phyloP scores from a whole-genome alignment of 2,113 vertebrate species.

The Melanerpes formicivorus region DNA sequence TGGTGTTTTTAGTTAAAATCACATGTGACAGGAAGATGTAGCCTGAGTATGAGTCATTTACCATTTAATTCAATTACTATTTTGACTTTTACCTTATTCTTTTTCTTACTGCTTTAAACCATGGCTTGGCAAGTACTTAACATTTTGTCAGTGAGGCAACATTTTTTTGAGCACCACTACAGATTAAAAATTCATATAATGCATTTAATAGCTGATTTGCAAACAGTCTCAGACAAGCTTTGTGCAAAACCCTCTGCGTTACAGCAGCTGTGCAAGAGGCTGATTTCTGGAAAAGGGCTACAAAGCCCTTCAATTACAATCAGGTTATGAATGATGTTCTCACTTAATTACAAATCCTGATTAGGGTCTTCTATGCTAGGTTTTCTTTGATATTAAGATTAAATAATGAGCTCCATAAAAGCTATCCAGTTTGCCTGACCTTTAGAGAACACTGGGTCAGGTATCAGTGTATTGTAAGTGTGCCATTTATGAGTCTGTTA shows the following conservation, averaged over 20 bases:
- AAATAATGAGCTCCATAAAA: constrained; percentile 77
- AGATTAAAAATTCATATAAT: constrained; percentile 26
- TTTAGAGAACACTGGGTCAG: constrained; percentile 68
- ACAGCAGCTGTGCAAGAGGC: constrained; percentile 29
- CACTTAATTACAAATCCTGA: constrained; percentile 80
- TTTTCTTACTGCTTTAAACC: background rate
- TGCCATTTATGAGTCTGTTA: constrained; percentile 45
- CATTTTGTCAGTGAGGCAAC: background rate
- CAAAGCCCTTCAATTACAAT: constrained; percentile 79
- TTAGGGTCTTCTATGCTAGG: constrained; percentile 71
- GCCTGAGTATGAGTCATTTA: background rate
- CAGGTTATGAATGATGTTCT: constrained; percentile 77
- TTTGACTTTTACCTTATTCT: background rate
- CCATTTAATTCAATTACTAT: background rate
- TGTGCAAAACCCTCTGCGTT: constrained; percentile 47
- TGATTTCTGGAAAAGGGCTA: constrained; percentile 70
- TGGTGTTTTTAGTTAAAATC: background rate
- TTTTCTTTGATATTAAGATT: constrained; percentile 76
- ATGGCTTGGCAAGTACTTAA: background rate
- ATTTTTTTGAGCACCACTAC: background rate
- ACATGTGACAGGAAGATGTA: background rate
- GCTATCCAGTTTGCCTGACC: constrained; percentile 67
- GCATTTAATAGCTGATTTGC: constrained; percentile 42
- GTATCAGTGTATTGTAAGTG: constrained; percentile 30
- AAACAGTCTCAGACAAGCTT: constrained; percentile 46